phyloP scores from a whole-genome alignment of 1,140 invertebrate genomes.

The Hormaphis cornu region DNA sequence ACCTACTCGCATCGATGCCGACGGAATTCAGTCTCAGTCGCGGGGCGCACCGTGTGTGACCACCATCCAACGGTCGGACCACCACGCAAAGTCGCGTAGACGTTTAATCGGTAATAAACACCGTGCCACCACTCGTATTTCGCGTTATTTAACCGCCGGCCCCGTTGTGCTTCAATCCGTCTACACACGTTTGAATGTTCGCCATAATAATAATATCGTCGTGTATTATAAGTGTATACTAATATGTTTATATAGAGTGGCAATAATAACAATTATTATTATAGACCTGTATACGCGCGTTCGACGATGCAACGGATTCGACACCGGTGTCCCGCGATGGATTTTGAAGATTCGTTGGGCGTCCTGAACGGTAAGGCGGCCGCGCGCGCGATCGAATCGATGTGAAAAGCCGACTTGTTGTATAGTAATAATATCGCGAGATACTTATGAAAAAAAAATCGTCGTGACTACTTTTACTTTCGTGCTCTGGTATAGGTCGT shows the following conservation, averaged over 20 bases:
- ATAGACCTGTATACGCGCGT: not conserved
- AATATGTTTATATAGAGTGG: not conserved
- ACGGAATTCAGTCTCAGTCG: slow-evolving; percentile 9
- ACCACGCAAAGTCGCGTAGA: not conserved
- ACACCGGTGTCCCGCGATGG: not conserved
- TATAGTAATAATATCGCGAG: no score
- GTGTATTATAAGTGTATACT: no score
- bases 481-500: not conserved
- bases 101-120: not conserved
- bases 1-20: not conserved
- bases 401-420: not conserved
- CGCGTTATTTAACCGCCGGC: no score
- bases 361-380: slow-evolving; percentile 26
- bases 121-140: no score
- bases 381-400: no score
- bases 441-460: not conserved
- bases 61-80: not conserved
- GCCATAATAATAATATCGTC: no score
- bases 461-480: slow-evolving; percentile 23
- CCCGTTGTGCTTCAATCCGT: no score
- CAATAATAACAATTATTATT: not conserved
- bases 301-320: slow-evolving; percentile 17
- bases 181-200: no score
- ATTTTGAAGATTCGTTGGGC: slow-evolving; percentile 16
- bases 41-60: not conserved